phyloP scores from a whole-genome alignment of 2,888 invertebrate species.

The Mongoloraphidia duomilia region DNA sequence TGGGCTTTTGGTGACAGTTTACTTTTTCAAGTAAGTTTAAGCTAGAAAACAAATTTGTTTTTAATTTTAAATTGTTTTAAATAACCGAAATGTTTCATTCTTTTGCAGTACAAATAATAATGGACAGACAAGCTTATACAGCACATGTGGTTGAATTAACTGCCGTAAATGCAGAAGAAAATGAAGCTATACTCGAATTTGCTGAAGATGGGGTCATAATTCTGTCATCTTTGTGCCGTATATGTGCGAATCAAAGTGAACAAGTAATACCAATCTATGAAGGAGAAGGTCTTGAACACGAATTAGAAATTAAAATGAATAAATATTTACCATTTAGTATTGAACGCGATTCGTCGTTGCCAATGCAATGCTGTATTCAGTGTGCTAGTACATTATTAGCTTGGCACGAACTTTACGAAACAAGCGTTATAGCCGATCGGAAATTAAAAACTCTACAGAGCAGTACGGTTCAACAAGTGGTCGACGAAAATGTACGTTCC shows the following conservation, averaged over 20 bases:
- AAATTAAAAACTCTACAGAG: slow-evolving; percentile 25
- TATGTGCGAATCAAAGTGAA: slow-evolving; percentile 38
- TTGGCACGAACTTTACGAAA: slow-evolving; percentile 45
- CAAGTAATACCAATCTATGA: slow-evolving; percentile 45
- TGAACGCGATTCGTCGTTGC: slow-evolving; percentile 35
- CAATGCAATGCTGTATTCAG: slow-evolving; percentile 45
- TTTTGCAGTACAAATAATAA: no score
- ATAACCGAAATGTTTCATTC: no score
- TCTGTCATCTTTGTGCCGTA: slow-evolving; percentile 31
- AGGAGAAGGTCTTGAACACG: slow-evolving; percentile 43
- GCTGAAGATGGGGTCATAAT: slow-evolving; percentile 11
- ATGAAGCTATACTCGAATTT: slow-evolving; percentile 7
- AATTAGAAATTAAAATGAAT: slow-evolving; percentile 45
- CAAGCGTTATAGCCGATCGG: slow-evolving; percentile 39
- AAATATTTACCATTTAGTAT: slow-evolving; percentile 49
- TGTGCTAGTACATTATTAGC: slow-evolving; percentile 48
- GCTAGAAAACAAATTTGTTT: no score
- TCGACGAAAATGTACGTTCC: no score
- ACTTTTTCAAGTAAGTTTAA: no score
- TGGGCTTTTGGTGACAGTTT: no score
- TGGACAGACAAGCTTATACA: no score
- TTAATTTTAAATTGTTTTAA: no score
- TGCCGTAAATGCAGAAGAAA: not conserved
- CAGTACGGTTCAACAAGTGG: no score
- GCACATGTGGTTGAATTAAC: no score